Conservation (phyloP, 2,888 invertebrate species). For the Agelastica alni region DNA sequence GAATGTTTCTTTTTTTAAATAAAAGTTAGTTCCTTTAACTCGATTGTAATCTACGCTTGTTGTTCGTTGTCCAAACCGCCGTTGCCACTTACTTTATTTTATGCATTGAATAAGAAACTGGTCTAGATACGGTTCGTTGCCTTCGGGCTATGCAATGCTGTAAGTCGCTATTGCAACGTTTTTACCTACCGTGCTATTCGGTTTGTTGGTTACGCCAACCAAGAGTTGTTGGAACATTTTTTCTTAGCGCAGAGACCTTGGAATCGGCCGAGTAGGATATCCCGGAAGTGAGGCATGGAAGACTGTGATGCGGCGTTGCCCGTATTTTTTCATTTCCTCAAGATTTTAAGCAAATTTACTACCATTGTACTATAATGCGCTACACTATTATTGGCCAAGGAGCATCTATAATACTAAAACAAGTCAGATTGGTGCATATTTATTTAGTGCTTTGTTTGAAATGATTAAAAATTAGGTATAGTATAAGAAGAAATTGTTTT, state of each 20-base stretch:
- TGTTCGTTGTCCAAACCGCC: neutral
- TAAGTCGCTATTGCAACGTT: neutral
- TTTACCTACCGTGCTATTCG: neutral
- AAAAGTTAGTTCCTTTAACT: too few species aligned
- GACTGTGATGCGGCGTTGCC: slow-evolving; percentile 7
- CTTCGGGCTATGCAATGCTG: slow-evolving; percentile 29
- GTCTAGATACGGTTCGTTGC: slow-evolving; percentile 41
- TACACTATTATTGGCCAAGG: too few species aligned
- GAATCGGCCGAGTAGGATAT: slow-evolving; percentile 12
- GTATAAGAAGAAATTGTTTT: too few species aligned
- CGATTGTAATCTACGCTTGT: neutral
- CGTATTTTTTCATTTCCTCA: neutral
- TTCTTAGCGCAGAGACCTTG: slow-evolving; percentile 17
- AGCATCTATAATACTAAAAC: too few species aligned
- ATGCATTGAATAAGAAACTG: slow-evolving; percentile 33
- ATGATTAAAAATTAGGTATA: too few species aligned
- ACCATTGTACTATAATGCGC: too few species aligned
- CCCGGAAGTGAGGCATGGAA: slow-evolving; percentile 12
- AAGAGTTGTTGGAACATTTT: neutral
- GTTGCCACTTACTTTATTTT: slow-evolving; percentile 8
- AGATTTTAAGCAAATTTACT: too few species aligned
- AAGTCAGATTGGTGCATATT: too few species aligned
- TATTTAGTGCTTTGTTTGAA: too few species aligned
- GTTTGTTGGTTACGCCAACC: slow-evolving; percentile 4
- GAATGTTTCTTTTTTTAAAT: too few species aligned